Base-by-base conservation (phyloP, 2,888 invertebrate species). In the Ethmia dodecea region DNA sequence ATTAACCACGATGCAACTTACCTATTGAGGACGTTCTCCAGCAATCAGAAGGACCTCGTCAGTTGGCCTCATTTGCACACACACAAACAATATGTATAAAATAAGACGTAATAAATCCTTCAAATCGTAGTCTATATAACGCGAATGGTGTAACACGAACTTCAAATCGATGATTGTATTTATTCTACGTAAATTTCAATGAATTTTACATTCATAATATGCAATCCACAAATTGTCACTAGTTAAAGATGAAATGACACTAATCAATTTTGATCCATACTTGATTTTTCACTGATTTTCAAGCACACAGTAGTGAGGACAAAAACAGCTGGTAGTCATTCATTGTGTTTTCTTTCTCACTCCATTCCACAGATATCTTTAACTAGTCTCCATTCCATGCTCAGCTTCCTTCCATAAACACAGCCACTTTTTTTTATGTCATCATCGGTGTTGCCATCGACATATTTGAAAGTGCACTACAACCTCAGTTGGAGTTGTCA, bases 241-340 rank as follows among this genome's bases (percentile, higher is more conserved):
- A 55, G 55, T 59, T 55, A 49, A 42, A 53, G 53, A 60, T 60
- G 54, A 60, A 69, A 64, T 65, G 59, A 70, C 81, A 83, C 83
- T 75, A 57, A 65, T 72, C 65, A 84, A 84, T 84, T 84, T 84
- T 74, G 83, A 79, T 69, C 68, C 76, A 73, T 72, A 64, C 52
- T 37, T 70, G 67, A 75, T 69, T 72, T n/a, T 73, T 53, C 62
- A 66, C 61, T 50, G 55, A 70, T 70, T 71, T 73, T 64, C 58
- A 67, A 73, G 72, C 66, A 60, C 67, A 69, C 47, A 49, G 61
- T 66, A n/a, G n/a, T 52, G 56, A 69, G 68, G 68, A 63, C 59
- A 69, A 78, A 83, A 84, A 84, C 84, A 84, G 84, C 84, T 84
- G 84, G 79, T 70, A 61, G 56, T 68, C 70, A 70, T 9, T 33